Evolutionary conservation across 2,888 invertebrate species (phyloP).

Genomic region (Eucera pruinosa): DNA sequence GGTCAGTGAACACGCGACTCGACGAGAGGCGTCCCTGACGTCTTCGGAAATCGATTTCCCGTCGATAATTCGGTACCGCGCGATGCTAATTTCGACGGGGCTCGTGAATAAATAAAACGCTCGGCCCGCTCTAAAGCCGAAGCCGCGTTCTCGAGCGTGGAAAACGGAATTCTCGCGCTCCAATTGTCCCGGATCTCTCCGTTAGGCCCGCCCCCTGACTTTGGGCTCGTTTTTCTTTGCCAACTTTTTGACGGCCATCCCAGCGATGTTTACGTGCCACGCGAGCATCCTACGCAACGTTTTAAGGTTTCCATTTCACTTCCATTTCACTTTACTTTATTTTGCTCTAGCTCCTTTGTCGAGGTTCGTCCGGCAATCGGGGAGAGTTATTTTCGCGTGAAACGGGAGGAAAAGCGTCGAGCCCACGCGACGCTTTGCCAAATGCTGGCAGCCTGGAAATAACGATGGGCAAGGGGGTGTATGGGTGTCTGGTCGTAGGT

Average conservation of each 20-base stretch:
- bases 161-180: conserved; percentile 54
- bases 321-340: too few relatives aligned
- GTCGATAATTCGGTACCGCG: conserved; percentile 40
- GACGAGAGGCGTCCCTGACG: conserved; percentile 19
- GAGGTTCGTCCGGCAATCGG: not conserved
- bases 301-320: not conserved
- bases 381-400: not conserved
- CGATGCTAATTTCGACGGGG: conserved; percentile 47
- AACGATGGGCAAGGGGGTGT: too few relatives aligned
- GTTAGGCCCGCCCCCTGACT: conserved; percentile 19
- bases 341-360: too few relatives aligned
- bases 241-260: not conserved
- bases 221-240: conserved; percentile 17
- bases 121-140: conserved; percentile 41
- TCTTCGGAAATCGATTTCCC: conserved; percentile 52
- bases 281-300: too few relatives aligned
- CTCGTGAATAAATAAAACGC: conserved; percentile 52
- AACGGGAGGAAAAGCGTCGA: conserved; percentile 10
- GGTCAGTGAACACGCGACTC: conserved; percentile 41
- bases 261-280: not conserved
- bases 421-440: conserved; percentile 21
- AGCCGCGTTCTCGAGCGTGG: conserved; percentile 40
- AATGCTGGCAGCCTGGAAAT: conserved; percentile 20
- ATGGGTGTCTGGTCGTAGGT: not conserved
- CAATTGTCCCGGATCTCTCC: conserved; percentile 31